Conservation (phyloP, 1,140 invertebrate genomes). For the Leptoteleia sp. region DNA sequence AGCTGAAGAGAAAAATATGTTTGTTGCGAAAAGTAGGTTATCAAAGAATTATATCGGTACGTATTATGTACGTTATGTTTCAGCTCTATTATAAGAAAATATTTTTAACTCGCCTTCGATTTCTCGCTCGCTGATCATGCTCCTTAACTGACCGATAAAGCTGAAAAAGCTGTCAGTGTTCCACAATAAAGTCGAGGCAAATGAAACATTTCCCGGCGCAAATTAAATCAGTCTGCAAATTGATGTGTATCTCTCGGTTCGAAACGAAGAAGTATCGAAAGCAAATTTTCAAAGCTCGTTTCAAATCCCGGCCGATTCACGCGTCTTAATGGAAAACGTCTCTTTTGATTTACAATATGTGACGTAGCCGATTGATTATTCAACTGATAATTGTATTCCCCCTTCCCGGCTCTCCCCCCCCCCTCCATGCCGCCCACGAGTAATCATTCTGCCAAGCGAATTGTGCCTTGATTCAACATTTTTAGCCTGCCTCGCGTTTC, state of each 20-base stretch:
- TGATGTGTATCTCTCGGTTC: slow-evolving; percentile 19
- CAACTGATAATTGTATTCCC: slow-evolving; percentile 39
- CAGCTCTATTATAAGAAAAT: slow-evolving; percentile 33
- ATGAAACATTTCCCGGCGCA: slow-evolving; percentile 17
- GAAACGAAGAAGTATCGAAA: slow-evolving; percentile 15
- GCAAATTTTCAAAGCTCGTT: slow-evolving; percentile 22
- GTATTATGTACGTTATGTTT: slow-evolving; percentile 20
- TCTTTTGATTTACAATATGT: slow-evolving; percentile 23
- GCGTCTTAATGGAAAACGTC: slow-evolving; percentile 22
- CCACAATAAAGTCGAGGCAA: slow-evolving; percentile 6
- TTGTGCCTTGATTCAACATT: slow-evolving; percentile 14
- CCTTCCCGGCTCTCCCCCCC: too few relatives aligned
- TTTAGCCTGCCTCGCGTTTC: neutral
- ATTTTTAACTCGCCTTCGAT: slow-evolving; percentile 52
- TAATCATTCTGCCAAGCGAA: slow-evolving; percentile 25
- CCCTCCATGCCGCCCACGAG: too few relatives aligned
- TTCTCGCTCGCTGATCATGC: slow-evolving; percentile 36
- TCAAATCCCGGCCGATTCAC: slow-evolving; percentile 15
- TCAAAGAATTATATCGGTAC: slow-evolving; percentile 13
- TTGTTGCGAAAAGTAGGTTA: slow-evolving; percentile 15
- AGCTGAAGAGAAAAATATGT: too few relatives aligned
- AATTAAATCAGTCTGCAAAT: slow-evolving; percentile 34
- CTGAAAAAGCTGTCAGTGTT: slow-evolving; percentile 20
- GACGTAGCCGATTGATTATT: slow-evolving; percentile 23
- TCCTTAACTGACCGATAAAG: slow-evolving; percentile 31